Evolutionary conservation across 2,888 invertebrate genomes (phyloP).

Genomic region (Meandrusa payeni): DNA sequence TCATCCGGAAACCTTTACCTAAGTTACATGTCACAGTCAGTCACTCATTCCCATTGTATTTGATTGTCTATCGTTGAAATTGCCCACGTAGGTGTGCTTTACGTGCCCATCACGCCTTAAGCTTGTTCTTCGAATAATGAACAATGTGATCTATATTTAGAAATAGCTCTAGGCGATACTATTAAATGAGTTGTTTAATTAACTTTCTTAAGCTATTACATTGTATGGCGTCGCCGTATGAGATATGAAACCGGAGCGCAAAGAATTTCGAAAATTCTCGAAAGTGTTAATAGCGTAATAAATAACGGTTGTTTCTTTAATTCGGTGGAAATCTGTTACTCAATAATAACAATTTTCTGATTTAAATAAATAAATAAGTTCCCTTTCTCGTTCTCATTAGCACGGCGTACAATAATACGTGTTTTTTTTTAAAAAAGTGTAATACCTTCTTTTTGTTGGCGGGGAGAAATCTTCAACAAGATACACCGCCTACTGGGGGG

Average conservation of each 20-base stretch:
- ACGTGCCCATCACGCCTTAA: not conserved
- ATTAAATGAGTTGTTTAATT: too few species aligned
- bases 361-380: too few species aligned
- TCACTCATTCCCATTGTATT: not conserved
- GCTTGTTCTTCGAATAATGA: not conserved
- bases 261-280: not conserved
- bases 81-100: not conserved
- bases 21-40: constrained; percentile 34
- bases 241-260: constrained; percentile 1
- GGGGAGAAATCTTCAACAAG: too few species aligned
- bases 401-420: too few species aligned
- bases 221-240: too few species aligned
- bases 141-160: not conserved
- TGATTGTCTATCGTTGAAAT: not conserved
- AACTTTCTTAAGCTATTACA: too few species aligned
- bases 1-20: constrained; percentile 43
- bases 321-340: not conserved
- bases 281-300: constrained; percentile 14
- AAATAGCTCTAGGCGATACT: not conserved
- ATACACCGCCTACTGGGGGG: too few species aligned
- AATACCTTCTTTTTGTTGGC: too few species aligned
- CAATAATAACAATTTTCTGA: not conserved
- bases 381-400: too few species aligned
- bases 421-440: too few species aligned
- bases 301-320: constrained; percentile 6